Percentiles rank a stretch among this genome's conserved stretches.
These are phyloP conservation scores for Tipula lateralis DNA, from an alignment of 2,888 invertebrate genomes.

Conservation along the genomic window DNA sequence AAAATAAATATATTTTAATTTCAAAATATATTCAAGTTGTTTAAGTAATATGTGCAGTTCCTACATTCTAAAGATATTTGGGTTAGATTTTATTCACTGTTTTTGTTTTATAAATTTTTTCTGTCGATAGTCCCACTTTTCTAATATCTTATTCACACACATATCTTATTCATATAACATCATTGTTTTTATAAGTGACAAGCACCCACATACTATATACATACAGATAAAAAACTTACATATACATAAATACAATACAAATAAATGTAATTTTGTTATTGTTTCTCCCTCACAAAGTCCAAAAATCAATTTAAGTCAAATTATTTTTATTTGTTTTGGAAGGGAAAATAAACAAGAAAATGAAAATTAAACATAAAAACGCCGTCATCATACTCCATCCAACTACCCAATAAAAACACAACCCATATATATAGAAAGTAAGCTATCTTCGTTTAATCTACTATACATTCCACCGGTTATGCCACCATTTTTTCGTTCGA, in stretches of 20 bases:
- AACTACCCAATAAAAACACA: not conserved
- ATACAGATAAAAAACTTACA: not conserved
- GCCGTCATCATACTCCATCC: not conserved
- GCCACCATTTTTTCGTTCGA: not conserved
- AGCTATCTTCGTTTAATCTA: not conserved
- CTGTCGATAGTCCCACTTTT: not conserved
- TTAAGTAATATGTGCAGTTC: not conserved
- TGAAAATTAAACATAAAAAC: not conserved
- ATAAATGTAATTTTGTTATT: not conserved
- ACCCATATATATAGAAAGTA: not conserved
- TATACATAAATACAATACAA: not conserved
- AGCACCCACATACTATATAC: not conserved
- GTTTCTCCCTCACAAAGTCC: not conserved
- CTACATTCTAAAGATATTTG: not conserved
- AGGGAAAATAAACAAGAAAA: not conserved
- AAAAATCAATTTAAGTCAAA: slow-evolving; percentile 19
- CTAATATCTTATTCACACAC: not conserved
- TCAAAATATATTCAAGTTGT: not conserved
- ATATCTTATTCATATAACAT: not conserved
- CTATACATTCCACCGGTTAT: not conserved
- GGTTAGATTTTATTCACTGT: not conserved
- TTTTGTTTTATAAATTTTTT: not conserved
- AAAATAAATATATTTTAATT: not conserved
- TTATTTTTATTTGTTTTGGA: slow-evolving; percentile 1
- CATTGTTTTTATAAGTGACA: not conserved